A percentile compares a stretch with the other conserved stretches of the same genome.
phyloP scores from a whole-genome alignment of 2,888 invertebrate genomes.

The Melolontha melolontha region DNA sequence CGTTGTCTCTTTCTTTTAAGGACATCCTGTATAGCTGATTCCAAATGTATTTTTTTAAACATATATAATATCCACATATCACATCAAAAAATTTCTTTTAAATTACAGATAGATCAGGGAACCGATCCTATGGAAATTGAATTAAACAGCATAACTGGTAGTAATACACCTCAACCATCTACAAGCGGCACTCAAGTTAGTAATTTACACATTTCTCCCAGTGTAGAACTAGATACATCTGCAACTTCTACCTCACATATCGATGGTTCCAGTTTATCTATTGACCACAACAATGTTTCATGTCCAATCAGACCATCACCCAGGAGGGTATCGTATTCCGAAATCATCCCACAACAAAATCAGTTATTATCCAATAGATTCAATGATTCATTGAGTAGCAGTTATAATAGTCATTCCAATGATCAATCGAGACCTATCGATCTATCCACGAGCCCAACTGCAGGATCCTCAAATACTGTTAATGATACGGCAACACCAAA shows the following conservation, averaged over 20 bases:
- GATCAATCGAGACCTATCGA: constrained; percentile 6
- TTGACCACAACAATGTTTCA: no score
- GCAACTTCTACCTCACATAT: no score
- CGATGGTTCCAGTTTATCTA: no score
- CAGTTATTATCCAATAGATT: not conserved
- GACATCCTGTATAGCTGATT: no score
- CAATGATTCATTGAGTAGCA: not conserved
- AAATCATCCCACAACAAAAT: no score
- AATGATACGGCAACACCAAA: not conserved
- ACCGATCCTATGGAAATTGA: constrained; percentile 79
- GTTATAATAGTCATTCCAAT: not conserved
- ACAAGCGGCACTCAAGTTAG: not conserved
- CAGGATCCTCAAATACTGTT: not conserved
- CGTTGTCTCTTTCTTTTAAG: no score
- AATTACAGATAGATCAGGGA: constrained; percentile 72
- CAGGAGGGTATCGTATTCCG: no score
- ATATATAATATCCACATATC: no score
- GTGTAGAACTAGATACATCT: no score
- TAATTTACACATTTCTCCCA: no score
- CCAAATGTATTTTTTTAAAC: not conserved
- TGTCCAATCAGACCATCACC: no score
- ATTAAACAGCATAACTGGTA: constrained; percentile 56
- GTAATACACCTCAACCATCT: constrained; percentile 60
- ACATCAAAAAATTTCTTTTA: constrained; percentile 56
- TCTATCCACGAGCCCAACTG: not conserved